Base-by-base conservation (phyloP, 2,888 invertebrate species). In the Schizotus pectinicornis region DNA sequence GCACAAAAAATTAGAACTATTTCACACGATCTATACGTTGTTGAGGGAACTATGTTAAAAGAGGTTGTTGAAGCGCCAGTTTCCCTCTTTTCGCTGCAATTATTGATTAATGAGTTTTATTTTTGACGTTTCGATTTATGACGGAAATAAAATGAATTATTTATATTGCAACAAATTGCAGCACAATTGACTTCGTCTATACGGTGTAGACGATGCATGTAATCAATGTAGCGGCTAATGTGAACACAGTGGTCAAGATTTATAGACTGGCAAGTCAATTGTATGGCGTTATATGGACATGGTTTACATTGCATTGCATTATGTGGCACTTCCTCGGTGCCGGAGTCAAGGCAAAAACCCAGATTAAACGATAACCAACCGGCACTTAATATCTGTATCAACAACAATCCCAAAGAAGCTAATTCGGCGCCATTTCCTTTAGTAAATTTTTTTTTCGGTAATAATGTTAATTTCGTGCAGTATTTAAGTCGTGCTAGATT, bases 141-240 rank as follows among this genome's bases (percentile, higher is more conserved):
- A 30, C 45, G 22, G 11, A 45, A 32, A 33, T 45, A 45, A 30
- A 33, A 45, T 45, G 45, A 8, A 22, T 33, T 47, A 63, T 66
- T 67, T 67, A 64, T 62, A 63, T 68, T 64, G 52, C 62, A 71
- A 68, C 69, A 69, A 70, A 71, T 71, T 70, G 65, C 64, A 52
- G 53, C 59, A 60, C 67, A 67, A 67, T 65, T 64, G 68, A 64
- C 63, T 63, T 64, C 65, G 63, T 55, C 65, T 70, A 65, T 70
- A 70, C 64, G 67, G 70, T 72, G 72, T 72, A 72, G 69, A 71
- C 75, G 73, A 72, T 75, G 74, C 75, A 76, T 77, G 76, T 76
- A 77, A 77, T 77, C 77, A 77, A 76, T 77, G 77, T 76, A 76
- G 73, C 76, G 75, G 74, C 76, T 77, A 76, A 77, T 76, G 73